Base-by-base conservation (phyloP, 2,797 vertebrate genomes). In the Neomorphus geoffroyi region DNA sequence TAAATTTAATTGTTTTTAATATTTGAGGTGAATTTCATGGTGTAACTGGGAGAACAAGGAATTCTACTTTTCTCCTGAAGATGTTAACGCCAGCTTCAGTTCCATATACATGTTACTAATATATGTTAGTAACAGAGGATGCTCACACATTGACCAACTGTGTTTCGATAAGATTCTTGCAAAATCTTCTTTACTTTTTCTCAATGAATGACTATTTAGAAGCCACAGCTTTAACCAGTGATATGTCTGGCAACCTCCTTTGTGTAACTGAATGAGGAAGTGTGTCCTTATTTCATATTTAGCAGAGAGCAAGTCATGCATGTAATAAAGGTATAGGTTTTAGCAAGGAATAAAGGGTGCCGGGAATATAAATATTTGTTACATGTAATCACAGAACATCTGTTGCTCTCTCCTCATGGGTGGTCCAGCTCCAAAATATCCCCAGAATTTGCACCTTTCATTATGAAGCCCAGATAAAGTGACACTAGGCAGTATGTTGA, bases 321-420 rank as follows among this genome's bases (percentile, higher is more conserved):
- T 0, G 0, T 46, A 77, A 75, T 77, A 90, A 90, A 88, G 15
- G 62, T 86, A 90, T 24, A 93, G 22, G n/a, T 61, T 92, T 92
- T 92, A 90, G 86, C 30, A 87, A 46, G 11, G 64, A 92, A 85
- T 77, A 73, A 88, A 75, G 64, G 48, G 60, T 88, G 74, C 77
- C 83, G 92, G 71, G 43, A 86, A 90, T 80, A 96, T 43, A 92
- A 67, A 92, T 94, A 90, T 88, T 94, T 93, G 82, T 80, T 80
- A 91, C 7, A 19, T 80, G 70, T 94, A 93, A 93, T 95, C 93
- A 94, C 61, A 75, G 91, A 91, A 94, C 93, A 96, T 93, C 96
- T 97, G 96, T 87, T 95, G 51, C 86, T 94, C 50, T 70, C 62
- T 92, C 85, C 71, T 30, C 50, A 58, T 82, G 94, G 96, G 95